These are phyloP conservation scores for Glareola pratincola DNA, from an alignment of 2,113 vertebrate species.

Conservation along the genomic window DNA sequence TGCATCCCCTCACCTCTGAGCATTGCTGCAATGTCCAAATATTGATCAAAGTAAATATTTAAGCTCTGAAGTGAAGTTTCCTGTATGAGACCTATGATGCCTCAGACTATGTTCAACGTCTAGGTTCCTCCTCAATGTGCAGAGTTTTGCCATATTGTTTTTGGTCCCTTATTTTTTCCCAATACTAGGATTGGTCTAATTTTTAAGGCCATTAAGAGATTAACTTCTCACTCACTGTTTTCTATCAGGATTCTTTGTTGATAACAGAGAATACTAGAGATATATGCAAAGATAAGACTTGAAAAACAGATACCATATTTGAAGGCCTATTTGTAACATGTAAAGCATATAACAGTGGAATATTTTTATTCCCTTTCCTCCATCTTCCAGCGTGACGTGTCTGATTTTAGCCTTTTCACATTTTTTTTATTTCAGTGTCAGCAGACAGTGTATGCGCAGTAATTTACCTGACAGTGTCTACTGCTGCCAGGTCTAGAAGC, in stretches of 20 bases:
- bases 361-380: background rate
- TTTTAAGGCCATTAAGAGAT: background rate
- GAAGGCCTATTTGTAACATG: background rate
- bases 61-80: background rate
- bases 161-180: fast-evolving
- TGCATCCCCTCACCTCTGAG: background rate
- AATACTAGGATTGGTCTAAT: background rate
- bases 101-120: background rate
- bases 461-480: slow-evolving; percentile 65
- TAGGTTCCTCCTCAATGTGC: background rate
- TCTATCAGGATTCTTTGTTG: background rate
- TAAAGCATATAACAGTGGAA: background rate
- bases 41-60: background rate
- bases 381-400: background rate
- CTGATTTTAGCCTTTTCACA: slow-evolving; percentile 57
- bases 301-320: background rate
- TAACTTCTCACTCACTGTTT: background rate
- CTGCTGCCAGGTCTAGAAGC: slow-evolving; percentile 56
- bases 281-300: background rate
- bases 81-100: background rate
- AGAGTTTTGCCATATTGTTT: background rate
- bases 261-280: background rate
- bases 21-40: background rate
- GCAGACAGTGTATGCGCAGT: slow-evolving; percentile 27
- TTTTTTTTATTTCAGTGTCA: slow-evolving; percentile 25